Evolutionary conservation across 2,113 vertebrate genomes (phyloP).

Genomic region (Antechinus stuartii): DNA sequence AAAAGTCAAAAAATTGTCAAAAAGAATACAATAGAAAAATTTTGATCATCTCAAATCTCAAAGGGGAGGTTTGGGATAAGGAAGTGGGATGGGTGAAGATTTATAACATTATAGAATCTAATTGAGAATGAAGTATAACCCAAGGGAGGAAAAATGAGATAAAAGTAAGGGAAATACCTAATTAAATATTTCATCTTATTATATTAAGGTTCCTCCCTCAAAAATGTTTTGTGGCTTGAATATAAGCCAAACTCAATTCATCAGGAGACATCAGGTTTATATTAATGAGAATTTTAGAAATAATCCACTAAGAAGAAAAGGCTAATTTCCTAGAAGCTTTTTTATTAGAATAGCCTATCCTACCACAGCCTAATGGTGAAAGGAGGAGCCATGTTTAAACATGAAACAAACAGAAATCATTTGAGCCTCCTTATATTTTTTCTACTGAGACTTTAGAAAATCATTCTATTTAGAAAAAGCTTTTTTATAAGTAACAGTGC

Average conservation of each 20-base stretch:
- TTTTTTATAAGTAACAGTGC: slow-evolving; percentile 52
- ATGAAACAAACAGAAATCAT: slow-evolving; percentile 53
- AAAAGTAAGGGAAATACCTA: slow-evolving; percentile 8
- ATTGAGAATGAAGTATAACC: slow-evolving; percentile 43
- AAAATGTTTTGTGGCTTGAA: slow-evolving; percentile 39
- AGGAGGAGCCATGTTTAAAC: slow-evolving; percentile 41
- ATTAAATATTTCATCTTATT: slow-evolving; percentile 7
- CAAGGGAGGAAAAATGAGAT: not conserved
- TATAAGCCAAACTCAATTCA: slow-evolving; percentile 36
- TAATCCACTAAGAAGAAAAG: slow-evolving; percentile 9
- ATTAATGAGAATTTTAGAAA: not conserved
- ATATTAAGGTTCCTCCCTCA: slow-evolving; percentile 12
- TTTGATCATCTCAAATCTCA: slow-evolving; percentile 29
- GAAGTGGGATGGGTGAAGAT: not conserved
- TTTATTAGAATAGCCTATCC: not conserved
- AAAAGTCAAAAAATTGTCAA: slow-evolving; percentile 3
- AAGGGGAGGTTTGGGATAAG: not conserved
- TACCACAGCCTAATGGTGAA: slow-evolving; percentile 8
- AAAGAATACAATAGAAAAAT: not conserved
- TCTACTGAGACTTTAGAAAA: slow-evolving; percentile 44
- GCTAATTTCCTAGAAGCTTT: not conserved
- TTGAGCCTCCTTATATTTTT: slow-evolving; percentile 44
- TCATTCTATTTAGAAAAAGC: slow-evolving; percentile 52
- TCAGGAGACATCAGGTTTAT: slow-evolving; percentile 23
- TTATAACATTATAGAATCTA: not conserved